These are phyloP conservation scores for Oedothorax gibbosus DNA, from an alignment of 1,140 invertebrate species.

Conservation along the genomic window DNA sequence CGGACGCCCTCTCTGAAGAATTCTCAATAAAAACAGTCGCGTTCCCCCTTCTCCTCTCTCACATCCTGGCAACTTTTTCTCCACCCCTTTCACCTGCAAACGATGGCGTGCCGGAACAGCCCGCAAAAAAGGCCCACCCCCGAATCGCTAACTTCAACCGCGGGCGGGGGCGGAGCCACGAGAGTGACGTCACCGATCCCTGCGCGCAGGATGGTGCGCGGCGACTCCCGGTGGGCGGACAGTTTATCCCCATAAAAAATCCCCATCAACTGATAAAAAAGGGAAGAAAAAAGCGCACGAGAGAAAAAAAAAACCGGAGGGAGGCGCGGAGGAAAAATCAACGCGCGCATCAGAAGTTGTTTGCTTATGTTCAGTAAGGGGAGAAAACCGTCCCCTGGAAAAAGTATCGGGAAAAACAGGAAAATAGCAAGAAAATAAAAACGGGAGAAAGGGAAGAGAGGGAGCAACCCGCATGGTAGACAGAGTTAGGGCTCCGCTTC, in stretches of 20 bases:
- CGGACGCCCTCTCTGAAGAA: not conserved
- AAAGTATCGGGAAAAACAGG: conserved; percentile 43
- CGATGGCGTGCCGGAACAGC: conserved; percentile 29
- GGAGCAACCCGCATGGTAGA: not conserved
- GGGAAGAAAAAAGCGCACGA: not conserved
- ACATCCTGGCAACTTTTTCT: conserved; percentile 50
- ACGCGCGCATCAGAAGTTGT: conserved; percentile 57
- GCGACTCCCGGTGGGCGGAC: conserved; percentile 42
- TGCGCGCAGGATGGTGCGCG: conserved; percentile 57
- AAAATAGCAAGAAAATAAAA: conserved; percentile 32
- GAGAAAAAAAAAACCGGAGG: conserved; percentile 20
- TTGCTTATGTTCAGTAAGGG: conserved; percentile 36
- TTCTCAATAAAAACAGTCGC: conserved; percentile 12
- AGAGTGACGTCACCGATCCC: conserved; percentile 35
- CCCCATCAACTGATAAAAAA: conserved; percentile 22
- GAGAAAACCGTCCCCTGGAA: not conserved
- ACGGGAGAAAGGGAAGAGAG: conserved; percentile 41
- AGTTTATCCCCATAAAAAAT: conserved; percentile 11
- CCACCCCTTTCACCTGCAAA: conserved; percentile 49
- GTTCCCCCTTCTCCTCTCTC: conserved; percentile 11
- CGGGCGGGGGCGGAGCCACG: conserved; percentile 14
- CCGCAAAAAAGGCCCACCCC: conserved; percentile 22
- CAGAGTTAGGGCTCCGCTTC: no score
- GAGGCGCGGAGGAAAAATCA: conserved; percentile 17
- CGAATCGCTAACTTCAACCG: conserved; percentile 40